phyloP scores from a whole-genome alignment of 1,140 invertebrate species.

The Rhizoglyphus robini region DNA sequence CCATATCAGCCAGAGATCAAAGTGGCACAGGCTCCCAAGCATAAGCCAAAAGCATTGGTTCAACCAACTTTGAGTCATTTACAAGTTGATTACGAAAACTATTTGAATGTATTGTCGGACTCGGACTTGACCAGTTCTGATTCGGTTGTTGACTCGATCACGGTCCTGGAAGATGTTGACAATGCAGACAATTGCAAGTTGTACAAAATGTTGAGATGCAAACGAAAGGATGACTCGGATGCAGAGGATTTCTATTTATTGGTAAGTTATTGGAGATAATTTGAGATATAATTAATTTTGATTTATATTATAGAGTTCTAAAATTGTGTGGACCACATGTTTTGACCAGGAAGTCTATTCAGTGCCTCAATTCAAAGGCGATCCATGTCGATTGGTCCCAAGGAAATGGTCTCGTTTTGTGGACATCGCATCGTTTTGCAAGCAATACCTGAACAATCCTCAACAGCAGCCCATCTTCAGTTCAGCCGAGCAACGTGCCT shows the following conservation, averaged over 20 bases:
- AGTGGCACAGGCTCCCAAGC: neutral
- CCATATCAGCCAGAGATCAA: neutral
- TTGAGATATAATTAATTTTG: neutral
- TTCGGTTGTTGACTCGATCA: neutral
- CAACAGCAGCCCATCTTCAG: neutral
- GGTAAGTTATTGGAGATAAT: neutral
- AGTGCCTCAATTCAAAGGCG: neutral
- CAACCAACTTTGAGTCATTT: neutral
- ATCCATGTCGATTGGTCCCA: neutral
- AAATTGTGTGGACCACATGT: neutral
- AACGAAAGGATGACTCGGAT: neutral
- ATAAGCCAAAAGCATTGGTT: neutral
- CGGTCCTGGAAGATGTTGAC: neutral
- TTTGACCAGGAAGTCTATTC: neutral
- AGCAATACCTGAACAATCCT: neutral
- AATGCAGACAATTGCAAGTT: neutral
- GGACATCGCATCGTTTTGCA: neutral
- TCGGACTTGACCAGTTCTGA: neutral
- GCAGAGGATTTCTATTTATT: neutral
- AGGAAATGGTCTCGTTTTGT: neutral
- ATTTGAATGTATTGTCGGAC: neutral
- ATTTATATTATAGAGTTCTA: slow-evolving; percentile 2
- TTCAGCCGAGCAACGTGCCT: neutral
- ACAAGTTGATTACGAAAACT: neutral
- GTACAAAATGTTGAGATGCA: neutral